Percentiles rank a stretch among this genome's conserved stretches.
phyloP scores from a whole-genome alignment of 1,140 invertebrate species.

The Rhopalosiphum maidis region DNA sequence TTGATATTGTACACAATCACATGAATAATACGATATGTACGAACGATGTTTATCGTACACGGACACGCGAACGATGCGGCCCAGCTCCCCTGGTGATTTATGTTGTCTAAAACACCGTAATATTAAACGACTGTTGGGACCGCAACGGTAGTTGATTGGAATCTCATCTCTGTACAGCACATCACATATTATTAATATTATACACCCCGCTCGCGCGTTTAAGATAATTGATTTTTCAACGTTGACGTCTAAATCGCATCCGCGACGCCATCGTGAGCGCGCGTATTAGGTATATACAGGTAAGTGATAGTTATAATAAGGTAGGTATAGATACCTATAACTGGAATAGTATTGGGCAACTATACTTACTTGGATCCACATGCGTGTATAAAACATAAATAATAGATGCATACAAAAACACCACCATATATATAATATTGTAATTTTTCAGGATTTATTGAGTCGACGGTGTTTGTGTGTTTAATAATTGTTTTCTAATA shows the following conservation, averaged over 20 bases:
- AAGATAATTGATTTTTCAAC: conserved; percentile 49
- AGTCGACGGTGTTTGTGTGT: neutral
- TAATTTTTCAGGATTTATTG: conserved; percentile 21
- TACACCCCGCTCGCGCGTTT: neutral
- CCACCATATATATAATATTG: neutral
- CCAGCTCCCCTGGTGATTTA: conserved; percentile 33
- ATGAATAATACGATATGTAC: neutral
- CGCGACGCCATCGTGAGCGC: neutral
- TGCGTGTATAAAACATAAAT: neutral
- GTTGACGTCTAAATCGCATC: conserved; percentile 23
- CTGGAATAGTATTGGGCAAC: neutral
- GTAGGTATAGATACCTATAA: neutral
- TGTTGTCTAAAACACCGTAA: conserved; percentile 25
- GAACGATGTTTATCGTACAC: conserved; percentile 23
- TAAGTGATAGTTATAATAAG: neutral
- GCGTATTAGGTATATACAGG: neutral
- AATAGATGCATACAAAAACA: neutral
- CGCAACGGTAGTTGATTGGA: conserved; percentile 52
- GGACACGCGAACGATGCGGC: conserved; percentile 23
- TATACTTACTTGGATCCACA: neutral
- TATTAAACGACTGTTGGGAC: neutral
- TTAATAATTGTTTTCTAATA: conserved; percentile 17
- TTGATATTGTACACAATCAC: neutral
- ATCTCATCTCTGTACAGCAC: neutral
- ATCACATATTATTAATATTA: neutral